Conservation (phyloP, 2,797 vertebrate species). For the Leuciscus waleckii region DNA sequence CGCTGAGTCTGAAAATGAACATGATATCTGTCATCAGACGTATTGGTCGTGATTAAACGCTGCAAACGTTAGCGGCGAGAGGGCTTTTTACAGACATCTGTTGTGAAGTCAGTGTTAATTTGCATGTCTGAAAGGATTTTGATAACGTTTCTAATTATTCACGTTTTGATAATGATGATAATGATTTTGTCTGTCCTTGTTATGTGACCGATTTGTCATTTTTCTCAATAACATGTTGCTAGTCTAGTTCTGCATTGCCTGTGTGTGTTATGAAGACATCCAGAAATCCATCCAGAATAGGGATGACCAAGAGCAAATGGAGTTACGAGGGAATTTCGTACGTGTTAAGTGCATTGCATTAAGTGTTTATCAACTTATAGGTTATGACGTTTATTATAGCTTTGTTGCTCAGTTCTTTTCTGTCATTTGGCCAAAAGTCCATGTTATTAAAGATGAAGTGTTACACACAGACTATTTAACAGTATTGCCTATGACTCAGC, state of each 20-base stretch:
- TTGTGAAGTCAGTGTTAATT: conserved; percentile 40
- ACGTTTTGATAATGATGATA: conserved; percentile 5
- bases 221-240: conserved; percentile 27
- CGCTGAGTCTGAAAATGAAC: conserved; percentile 15
- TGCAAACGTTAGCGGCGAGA: conserved; percentile 15
- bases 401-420: background rate
- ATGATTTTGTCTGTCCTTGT: conserved; percentile 9
- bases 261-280: conserved; percentile 15
- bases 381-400: background rate
- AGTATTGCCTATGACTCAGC: too few relatives aligned
- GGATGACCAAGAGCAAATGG: background rate
- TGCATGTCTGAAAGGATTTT: conserved; percentile 24
- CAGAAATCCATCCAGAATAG: conserved; percentile 4
- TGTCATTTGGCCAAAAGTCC: background rate
- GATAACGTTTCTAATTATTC: conserved; percentile 30
- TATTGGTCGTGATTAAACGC: background rate
- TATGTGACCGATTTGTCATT: conserved; percentile 40
- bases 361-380: background rate
- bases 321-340: background rate
- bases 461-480: background rate
- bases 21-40: conserved; percentile 24
- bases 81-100: conserved; percentile 25
- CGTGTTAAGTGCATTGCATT: background rate
- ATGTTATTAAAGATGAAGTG: background rate
- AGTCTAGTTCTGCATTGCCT: conserved; percentile 1